phyloP scores from a whole-genome alignment of 2,113 vertebrate species.

The Neopipo cinnamomea region DNA sequence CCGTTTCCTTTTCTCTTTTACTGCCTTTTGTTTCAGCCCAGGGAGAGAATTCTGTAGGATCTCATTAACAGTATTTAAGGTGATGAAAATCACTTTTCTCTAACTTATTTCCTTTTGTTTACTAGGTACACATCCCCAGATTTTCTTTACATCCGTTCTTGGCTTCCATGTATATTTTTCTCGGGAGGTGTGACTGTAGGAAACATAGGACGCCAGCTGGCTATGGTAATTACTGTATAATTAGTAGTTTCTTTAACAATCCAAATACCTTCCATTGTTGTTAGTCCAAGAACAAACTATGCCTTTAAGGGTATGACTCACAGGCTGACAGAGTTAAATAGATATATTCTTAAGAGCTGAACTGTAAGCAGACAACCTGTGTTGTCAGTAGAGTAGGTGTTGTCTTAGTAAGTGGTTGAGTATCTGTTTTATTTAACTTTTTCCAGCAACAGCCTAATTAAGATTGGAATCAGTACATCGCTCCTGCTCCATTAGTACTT shows the following conservation, averaged over 20 bases:
- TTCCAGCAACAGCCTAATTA: neutral
- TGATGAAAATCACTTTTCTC: neutral
- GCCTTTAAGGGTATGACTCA: slow-evolving; percentile 51
- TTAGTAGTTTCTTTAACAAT: slow-evolving; percentile 19
- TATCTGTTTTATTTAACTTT: neutral
- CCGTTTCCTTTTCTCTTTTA: neutral
- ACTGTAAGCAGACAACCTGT: neutral
- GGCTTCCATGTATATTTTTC: slow-evolving; percentile 99
- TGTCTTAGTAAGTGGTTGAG: neutral
- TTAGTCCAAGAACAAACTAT: slow-evolving; percentile 28
- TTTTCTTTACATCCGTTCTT: slow-evolving; percentile 95
- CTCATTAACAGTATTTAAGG: neutral
- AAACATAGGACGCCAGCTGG: slow-evolving; percentile 96
- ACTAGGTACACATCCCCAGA: slow-evolving; percentile 94
- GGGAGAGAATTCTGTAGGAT: neutral
- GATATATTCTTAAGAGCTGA: neutral
- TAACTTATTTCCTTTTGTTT: neutral
- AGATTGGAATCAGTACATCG: neutral
- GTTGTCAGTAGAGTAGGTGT: neutral
- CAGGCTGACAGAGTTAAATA: neutral
- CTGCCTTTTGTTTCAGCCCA: neutral
- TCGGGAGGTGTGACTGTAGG: slow-evolving; percentile 97
- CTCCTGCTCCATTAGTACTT: neutral
- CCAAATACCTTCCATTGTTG: neutral
- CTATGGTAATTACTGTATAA: slow-evolving; percentile 83